Conservation (phyloP, 2,113 vertebrate species). For the Marmota flaviventris region DNA sequence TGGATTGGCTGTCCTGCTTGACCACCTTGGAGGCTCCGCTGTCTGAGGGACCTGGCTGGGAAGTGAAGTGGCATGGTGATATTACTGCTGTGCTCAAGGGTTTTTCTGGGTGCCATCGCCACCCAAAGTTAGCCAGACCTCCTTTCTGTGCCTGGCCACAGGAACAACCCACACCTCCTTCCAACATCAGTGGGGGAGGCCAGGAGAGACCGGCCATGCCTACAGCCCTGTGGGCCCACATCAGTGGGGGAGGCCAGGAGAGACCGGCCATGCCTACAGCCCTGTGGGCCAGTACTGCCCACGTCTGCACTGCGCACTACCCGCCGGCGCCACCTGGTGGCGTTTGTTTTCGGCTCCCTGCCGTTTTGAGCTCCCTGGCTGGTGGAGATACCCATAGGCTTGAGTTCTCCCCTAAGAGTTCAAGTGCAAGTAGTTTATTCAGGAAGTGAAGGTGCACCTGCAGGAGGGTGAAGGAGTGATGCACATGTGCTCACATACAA, state of each 20-base stretch:
- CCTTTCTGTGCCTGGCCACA: not conserved
- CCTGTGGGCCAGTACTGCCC: not conserved
- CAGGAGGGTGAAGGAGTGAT: not conserved
- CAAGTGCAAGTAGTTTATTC: not conserved
- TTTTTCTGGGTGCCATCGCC: not conserved
- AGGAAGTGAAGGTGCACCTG: not conserved
- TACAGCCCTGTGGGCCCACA: not conserved
- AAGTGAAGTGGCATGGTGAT: no score
- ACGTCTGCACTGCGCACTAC: accelerated
- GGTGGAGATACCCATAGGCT: not conserved
- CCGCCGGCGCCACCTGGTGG: not conserved
- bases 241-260: not conserved
- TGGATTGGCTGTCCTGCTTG: not conserved
- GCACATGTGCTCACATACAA: not conserved
- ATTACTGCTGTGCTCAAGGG: not conserved
- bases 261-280: not conserved
- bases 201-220: not conserved
- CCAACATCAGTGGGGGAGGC: not conserved
- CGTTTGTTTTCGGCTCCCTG: not conserved
- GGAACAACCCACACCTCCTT: not conserved
- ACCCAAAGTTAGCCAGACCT: not conserved
- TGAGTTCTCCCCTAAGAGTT: not conserved
- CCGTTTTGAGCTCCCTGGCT: not conserved
- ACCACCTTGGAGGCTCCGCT: not conserved
- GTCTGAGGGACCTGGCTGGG: not conserved